Percentiles rank a stretch among this genome's conserved stretches.
Evolutionary conservation across 1,140 invertebrate species (phyloP).

Genomic region (Trichoplusia ni): DNA sequence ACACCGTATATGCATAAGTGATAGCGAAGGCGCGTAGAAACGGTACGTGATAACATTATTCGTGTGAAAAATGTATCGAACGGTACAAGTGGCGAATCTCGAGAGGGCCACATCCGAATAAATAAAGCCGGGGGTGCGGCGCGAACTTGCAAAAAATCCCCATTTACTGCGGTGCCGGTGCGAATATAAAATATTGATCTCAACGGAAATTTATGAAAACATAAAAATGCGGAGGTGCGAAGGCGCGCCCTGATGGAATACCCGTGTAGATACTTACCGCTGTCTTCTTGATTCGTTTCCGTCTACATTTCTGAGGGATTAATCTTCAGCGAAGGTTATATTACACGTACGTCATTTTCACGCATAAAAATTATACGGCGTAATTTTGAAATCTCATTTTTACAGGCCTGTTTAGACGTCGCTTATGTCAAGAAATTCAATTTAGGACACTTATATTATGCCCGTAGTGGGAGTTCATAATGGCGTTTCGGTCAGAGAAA

Average conservation of each 20-base stretch:
- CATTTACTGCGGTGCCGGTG: conserved; percentile 44
- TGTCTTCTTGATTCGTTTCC: conserved; percentile 34
- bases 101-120: conserved; percentile 52
- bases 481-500: conserved; percentile 46
- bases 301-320: conserved; percentile 35
- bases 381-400: conserved; percentile 31
- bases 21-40: conserved; percentile 30
- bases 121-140: conserved; percentile 48
- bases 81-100: conserved; percentile 58
- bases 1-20: conserved; percentile 21
- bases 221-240: conserved; percentile 64
- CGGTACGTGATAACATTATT: conserved; percentile 63
- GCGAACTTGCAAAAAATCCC: conserved; percentile 55
- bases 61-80: conserved; percentile 65
- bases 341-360: conserved; percentile 30
- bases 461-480: conserved; percentile 40
- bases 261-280: conserved; percentile 42
- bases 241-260: conserved; percentile 53
- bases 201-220: conserved; percentile 70
- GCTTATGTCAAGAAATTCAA: conserved; percentile 38
- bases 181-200: conserved; percentile 73
- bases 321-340: conserved; percentile 26
- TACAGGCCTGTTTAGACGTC: conserved; percentile 13
- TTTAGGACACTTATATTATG: conserved; percentile 40
- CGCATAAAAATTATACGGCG: conserved; percentile 23